Evolutionary conservation across 2,888 invertebrate genomes (phyloP), one percentile per base, ranked within the genome.

Genomic region (Hirtodrosophila histrioides): DNA sequence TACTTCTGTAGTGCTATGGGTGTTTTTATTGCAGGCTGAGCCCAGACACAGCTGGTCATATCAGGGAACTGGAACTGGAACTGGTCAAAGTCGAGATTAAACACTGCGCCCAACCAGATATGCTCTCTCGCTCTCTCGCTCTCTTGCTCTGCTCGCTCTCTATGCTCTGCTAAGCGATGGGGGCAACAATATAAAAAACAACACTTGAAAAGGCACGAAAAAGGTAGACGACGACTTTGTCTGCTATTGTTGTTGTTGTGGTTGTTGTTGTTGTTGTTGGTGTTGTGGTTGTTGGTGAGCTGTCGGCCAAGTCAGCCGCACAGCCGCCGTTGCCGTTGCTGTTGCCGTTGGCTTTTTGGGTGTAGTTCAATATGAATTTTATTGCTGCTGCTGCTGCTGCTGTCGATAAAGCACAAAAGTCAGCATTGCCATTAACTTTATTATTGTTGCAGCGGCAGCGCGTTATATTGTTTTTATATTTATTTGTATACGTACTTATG

Each of bases 321-420:
- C 75, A 75, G 78, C 78, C 75, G 62, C 75, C 65, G 73, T 58
- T 70, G 50, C 12, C 43, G 51, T 46, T 50, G 46, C 27, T 54
- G 55, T 51, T 62, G 65, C 45, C 68, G 64, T 58, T 83, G 73
- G 62, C 64, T 71, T 67, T 31, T 70, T 75, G 88, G 80, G 80
- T 88, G 86, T 83, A 70, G 74, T 74, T 84, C 80, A 85, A 70
- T 81, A 83, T 71, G 54, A 84, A 65, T 66, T 76, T 82, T 79
- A 79, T 79, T 83, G 68, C 58, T 73, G 63, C 43, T 72, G 46
- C 35, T 56, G 49, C 31, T 36, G 70, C 57, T 53, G 66, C 49
- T 84, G 88, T 75, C 86, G 82, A 85, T 85, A 78, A 77, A 87
- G 88, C 83, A 79, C 64, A 75, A 77, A 75, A 49, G 66, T 71